Conservation (phyloP, 2,797 vertebrate species). For the Manis javanica region DNA sequence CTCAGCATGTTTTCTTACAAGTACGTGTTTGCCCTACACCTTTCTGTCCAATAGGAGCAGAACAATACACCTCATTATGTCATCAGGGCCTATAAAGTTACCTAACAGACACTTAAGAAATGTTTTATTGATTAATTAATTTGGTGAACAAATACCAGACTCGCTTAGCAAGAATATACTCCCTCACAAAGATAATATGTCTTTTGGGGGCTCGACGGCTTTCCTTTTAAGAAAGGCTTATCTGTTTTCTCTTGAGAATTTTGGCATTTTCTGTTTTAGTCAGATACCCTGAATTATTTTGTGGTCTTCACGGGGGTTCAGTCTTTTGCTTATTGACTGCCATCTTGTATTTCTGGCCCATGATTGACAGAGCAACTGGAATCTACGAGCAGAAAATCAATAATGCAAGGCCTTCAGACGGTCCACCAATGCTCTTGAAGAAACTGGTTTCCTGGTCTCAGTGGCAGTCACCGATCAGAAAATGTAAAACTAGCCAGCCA, state of each 20-base stretch:
- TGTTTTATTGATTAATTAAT: conserved; percentile 54
- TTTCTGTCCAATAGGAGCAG: not conserved
- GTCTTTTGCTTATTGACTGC: conserved; percentile 91
- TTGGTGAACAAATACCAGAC: conserved; percentile 29
- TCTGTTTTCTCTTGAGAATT: conserved; percentile 66
- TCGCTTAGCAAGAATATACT: not conserved
- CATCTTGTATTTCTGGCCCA: conserved; percentile 93
- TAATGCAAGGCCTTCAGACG: conserved; percentile 92
- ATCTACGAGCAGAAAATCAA: conserved; percentile 93
- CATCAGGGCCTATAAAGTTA: not conserved
- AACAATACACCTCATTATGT: not conserved
- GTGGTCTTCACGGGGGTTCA: conserved; percentile 86
- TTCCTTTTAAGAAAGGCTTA: conserved; percentile 64
- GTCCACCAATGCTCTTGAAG: conserved; percentile 90
- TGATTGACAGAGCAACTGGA: conserved; percentile 94
- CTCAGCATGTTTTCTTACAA: not conserved
- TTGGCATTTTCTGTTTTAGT: conserved; percentile 61
- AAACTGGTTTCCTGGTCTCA: conserved; percentile 91
- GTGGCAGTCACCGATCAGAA: conserved; percentile 92
- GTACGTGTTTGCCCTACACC: not conserved
- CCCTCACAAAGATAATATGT: not conserved
- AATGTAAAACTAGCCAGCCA: conserved; percentile 94
- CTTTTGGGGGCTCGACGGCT: not conserved
- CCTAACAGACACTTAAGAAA: conserved; percentile 24
- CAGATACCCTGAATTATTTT: conserved; percentile 77